These are phyloP conservation scores for Heliocidaris erythrogramma DNA, from an alignment of 35 echinoderm and acorn worm species.

Conservation along the genomic window DNA sequence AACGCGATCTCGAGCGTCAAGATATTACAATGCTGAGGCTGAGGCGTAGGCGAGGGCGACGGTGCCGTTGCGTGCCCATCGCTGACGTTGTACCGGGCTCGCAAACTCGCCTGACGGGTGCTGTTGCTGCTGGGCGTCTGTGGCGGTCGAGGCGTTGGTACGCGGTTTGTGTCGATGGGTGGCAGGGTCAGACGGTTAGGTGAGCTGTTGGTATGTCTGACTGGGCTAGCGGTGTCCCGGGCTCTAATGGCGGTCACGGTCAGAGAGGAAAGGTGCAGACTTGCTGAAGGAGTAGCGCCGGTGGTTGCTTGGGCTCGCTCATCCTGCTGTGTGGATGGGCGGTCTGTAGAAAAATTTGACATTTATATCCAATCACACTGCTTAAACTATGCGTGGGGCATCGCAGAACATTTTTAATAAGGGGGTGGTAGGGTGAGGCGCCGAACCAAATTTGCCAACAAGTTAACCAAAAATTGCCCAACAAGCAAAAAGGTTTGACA, in stretches of 20 bases:
- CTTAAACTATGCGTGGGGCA: too few relatives aligned
- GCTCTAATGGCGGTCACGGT: not conserved
- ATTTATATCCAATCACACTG: too few relatives aligned
- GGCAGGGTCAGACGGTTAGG: not conserved
- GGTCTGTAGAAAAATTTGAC: too few relatives aligned
- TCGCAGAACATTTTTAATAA: too few relatives aligned
- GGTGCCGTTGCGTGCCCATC: not conserved
- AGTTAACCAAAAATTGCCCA: too few relatives aligned
- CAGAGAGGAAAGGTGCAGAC: not conserved
- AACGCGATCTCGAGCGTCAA: not conserved
- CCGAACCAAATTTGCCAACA: too few relatives aligned
- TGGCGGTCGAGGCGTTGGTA: not conserved
- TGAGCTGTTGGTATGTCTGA: not conserved
- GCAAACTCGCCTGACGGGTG: not conserved
- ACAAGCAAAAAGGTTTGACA: too few relatives aligned
- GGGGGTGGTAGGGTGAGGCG: too few relatives aligned
- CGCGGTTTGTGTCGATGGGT: not conserved
- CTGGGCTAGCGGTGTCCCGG: not conserved
- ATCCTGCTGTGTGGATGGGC: too few relatives aligned
- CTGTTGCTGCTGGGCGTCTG: not conserved
- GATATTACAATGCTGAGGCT: not conserved
- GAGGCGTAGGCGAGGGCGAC: not conserved
- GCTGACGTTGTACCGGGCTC: not conserved
- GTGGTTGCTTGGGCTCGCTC: too few relatives aligned
- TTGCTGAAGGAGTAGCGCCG: too few relatives aligned